Base-by-base conservation (phyloP, 2,888 invertebrate genomes). In the Andrena haemorrhoa region DNA sequence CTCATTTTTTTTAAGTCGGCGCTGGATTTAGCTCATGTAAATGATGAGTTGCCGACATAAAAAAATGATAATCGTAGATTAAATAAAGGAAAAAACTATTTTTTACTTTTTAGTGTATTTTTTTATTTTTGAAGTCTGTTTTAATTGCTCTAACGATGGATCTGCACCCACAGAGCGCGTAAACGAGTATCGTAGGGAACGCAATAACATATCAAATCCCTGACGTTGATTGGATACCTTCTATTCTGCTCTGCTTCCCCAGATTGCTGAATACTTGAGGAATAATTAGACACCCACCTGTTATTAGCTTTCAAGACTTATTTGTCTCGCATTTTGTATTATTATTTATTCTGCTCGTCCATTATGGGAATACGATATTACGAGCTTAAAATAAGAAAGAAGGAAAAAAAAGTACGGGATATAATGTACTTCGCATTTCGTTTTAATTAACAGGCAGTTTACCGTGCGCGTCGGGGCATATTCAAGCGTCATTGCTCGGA, bases 361-460 rank as follows among this genome's bases (percentile, higher is more conserved):
- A 35, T 33, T 35, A 33, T 20, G 8, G 2, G 20, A 33, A 8
- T 12, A 7, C 10, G 20, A 61, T 61, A 33, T 61, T 33, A 7
- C 35, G 20, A n/a, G 20, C 8, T 61, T 61, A 61, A 61, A 33
- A 20, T 33, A 61, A 56, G 56, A 56, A 26, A 23, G 23, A 23
- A 31, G 16, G n/a, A 10, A 10, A 0, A 0, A 23, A 35, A 68
- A 12, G 26, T 12, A 7, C 29, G 20, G 47, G 20, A n/a, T 12
- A 58, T 16, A 31, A 35, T 65, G 56, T 23, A 56, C 56, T 56
- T 23, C 8, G 16, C 58, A 33, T 51, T 75, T 70, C 61, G n/a
- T 53, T 70, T 63, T 53, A 75, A 75, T 75, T 75, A 75, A 41
- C 63, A n/a, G 29, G 63, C 41, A 63, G 23, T 41, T 53, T 47